These are phyloP conservation scores for Piscicola geometra DNA, from an alignment of 2,888 invertebrate species.

Conservation along the genomic window DNA sequence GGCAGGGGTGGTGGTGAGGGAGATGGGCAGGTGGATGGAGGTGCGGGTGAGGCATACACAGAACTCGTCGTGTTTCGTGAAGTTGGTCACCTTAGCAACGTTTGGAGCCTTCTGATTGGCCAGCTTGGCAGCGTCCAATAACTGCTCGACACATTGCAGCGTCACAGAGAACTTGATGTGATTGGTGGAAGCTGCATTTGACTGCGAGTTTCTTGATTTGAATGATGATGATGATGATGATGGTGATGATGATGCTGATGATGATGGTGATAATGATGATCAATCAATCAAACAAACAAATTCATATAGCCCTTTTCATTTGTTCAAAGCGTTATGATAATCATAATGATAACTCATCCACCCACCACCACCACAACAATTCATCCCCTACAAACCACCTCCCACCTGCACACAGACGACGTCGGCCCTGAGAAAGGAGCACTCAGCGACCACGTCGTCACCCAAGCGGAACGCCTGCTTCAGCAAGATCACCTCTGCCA, in stretches of 20 bases:
- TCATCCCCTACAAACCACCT: background rate
- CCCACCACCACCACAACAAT: too few species aligned
- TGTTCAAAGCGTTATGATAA: too few species aligned
- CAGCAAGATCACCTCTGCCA: conserved; percentile 87
- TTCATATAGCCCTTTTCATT: too few species aligned
- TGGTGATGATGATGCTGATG: background rate
- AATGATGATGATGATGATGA: background rate
- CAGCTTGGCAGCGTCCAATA: conserved; percentile 36
- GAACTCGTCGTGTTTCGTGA: conserved; percentile 41
- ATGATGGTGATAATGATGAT: background rate
- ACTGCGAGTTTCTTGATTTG: background rate
- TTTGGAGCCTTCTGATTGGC: conserved; percentile 63
- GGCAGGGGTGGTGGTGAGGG: conserved; percentile 89
- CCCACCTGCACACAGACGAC: conserved; percentile 82
- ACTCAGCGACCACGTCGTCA: conserved; percentile 92
- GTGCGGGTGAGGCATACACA: conserved; percentile 71
- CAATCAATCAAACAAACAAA: too few species aligned
- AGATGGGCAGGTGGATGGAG: conserved; percentile 85
- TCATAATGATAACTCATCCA: background rate
- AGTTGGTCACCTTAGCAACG: conserved; percentile 58
- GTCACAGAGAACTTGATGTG: conserved; percentile 71
- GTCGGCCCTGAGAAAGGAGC: conserved; percentile 84
- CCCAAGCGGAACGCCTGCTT: conserved; percentile 93
- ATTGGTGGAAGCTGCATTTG: too few species aligned
- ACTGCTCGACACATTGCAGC: conserved; percentile 83